Evolutionary conservation across 1,140 invertebrate genomes (phyloP).

Genomic region (Telenomus remus): DNA sequence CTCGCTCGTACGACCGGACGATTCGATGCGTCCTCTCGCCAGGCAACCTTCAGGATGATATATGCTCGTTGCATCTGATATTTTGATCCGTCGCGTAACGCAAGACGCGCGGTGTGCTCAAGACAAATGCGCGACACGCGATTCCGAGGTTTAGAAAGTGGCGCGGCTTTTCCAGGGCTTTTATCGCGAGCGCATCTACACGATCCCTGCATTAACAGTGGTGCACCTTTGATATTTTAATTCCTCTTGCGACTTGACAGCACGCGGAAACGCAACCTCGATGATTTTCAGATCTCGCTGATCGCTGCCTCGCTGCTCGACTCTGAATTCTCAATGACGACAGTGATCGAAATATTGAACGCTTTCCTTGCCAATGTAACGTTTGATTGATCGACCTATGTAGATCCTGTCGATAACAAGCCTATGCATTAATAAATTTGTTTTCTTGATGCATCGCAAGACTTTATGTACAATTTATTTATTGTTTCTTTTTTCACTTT

Average conservation of each 20-base stretch:
- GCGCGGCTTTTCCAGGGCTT: constrained; percentile 26
- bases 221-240: constrained; percentile 68
- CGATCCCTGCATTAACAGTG: constrained; percentile 36
- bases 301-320: background rate
- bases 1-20: constrained; percentile 8
- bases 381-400: constrained; percentile 22
- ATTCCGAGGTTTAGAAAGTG: constrained; percentile 41
- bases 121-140: constrained; percentile 51
- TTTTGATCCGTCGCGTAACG: constrained; percentile 53
- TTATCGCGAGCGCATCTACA: constrained; percentile 38
- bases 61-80: constrained; percentile 35
- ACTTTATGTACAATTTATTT: no score
- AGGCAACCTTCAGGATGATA: constrained; percentile 30
- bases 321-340: constrained; percentile 10
- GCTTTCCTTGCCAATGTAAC: background rate
- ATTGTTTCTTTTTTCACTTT: no score
- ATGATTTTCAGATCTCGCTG: constrained; percentile 2
- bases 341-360: constrained; percentile 23
- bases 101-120: constrained; percentile 27
- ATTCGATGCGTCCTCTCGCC: constrained; percentile 1
- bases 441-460: background rate
- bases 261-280: constrained; percentile 36
- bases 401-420: background rate
- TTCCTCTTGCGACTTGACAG: constrained; percentile 60
- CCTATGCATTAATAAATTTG: background rate